Evolutionary conservation across 2,797 vertebrate species (phyloP), one percentile per base, ranked within the genome.

Genomic region (Limosa lapponica): DNA sequence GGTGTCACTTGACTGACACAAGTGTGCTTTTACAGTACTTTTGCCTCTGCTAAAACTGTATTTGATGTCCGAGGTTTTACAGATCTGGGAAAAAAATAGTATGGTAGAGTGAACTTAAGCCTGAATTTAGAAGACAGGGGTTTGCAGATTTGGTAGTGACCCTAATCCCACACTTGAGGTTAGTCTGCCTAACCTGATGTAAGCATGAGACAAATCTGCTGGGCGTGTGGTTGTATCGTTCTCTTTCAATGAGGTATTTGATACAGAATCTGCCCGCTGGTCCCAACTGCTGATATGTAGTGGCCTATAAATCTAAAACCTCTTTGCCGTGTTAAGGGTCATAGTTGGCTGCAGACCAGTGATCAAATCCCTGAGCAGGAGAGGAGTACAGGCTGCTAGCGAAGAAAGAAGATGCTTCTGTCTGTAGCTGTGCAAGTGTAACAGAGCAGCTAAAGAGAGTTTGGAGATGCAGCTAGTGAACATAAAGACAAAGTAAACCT

Each of bases 351-450:
- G 55, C 55, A 92, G 82, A 85, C 3, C 74, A 87, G 18, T 8
- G 78, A 55, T 79, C n/a, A 80, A 66, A 80, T 87, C 36, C 16
- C 32, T 0, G 4, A 59, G 51, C 39, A 30, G 59, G 16, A 1
- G 1, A 34, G 27, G 37, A 67, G 39, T 36, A 51, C n/a, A 25
- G 39, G 36, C 64, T 92, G 93, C 78, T 89, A 3, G 2, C 0
- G 8, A 79, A 59, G 74, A 49, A 67, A 67, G 52, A 71, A 1
- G 44, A 17, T 0, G 0, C 7, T 3, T 18, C 32, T 0, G 1
- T 67, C 41, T 82, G 24, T 84, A 75, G 11, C 34, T 55, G 30
- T 57, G 23, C 20, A 57, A 84, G 44, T 41, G 61, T 49, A 46
- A 74, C 44, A 41, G 74, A 59, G 70, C 7, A 2, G 51, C 39